Evolutionary conservation across 2,113 vertebrate genomes (phyloP).

Genomic region (Actinemys pallida): DNA sequence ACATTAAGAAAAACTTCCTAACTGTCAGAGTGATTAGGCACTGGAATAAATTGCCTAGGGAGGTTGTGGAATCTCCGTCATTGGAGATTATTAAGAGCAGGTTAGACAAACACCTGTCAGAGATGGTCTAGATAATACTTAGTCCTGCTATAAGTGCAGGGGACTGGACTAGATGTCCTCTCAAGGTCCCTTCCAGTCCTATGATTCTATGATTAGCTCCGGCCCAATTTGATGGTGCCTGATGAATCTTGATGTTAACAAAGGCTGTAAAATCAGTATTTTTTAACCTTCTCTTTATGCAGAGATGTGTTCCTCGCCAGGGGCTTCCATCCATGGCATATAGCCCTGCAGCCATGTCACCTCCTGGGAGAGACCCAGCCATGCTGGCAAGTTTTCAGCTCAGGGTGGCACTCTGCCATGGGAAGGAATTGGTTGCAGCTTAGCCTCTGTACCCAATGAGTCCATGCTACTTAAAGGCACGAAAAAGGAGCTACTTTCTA

Average conservation of each 20-base stretch:
- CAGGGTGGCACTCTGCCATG: neutral
- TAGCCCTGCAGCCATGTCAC: neutral
- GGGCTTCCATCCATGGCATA: neutral
- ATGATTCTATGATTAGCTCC: neutral
- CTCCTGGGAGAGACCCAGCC: neutral
- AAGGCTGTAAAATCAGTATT: neutral
- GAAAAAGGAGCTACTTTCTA: neutral
- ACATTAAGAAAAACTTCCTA: too few species aligned
- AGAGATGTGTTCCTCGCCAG: neutral
- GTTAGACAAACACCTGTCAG: too few species aligned
- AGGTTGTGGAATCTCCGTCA: too few species aligned
- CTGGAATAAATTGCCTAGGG: too few species aligned
- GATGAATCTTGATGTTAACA: neutral
- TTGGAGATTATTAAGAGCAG: too few species aligned
- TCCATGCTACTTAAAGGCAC: neutral
- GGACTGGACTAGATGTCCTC: too few species aligned
- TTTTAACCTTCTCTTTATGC: neutral
- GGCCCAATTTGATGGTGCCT: neutral
- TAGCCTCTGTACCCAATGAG: neutral
- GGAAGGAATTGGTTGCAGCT: neutral
- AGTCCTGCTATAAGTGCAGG: too few species aligned
- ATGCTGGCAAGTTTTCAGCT: neutral
- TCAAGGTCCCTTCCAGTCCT: too few species aligned
- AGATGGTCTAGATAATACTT: too few species aligned
- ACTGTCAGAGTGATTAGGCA: too few species aligned